Evolutionary conservation across 2,888 invertebrate genomes (phyloP).

Genomic region (Polydesmus complanatus): DNA sequence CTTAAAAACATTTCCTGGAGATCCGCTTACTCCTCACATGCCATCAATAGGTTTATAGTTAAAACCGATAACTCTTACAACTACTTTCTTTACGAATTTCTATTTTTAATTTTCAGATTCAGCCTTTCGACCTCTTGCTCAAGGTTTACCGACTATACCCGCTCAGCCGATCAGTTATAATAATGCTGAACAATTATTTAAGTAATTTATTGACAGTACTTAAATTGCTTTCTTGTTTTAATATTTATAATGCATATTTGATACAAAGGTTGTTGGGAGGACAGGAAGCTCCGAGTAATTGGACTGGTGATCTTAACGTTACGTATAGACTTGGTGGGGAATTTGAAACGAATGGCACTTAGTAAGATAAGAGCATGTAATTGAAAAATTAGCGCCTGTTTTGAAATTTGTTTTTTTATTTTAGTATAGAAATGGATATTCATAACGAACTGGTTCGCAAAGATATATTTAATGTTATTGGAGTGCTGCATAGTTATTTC

Average conservation of each 20-base stretch:
- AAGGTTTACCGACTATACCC: conserved; percentile 31
- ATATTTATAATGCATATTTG: not conserved
- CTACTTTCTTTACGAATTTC: too few relatives aligned
- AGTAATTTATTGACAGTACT: not conserved
- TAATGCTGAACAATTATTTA: conserved; percentile 27
- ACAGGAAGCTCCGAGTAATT: conserved; percentile 28
- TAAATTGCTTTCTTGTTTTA: not conserved
- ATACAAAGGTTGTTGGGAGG: conserved; percentile 23
- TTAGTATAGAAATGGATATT: conserved; percentile 20
- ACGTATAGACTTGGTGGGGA: conserved; percentile 34
- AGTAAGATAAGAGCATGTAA: conserved; percentile 9
- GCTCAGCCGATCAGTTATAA: conserved; percentile 33
- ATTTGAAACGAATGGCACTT: conserved; percentile 1
- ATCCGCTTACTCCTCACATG: conserved; percentile 14
- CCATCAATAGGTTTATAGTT: conserved; percentile 10
- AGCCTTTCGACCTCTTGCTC: conserved; percentile 23
- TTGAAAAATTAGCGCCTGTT: not conserved
- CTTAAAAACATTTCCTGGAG: conserved; percentile 16
- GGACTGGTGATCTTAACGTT: conserved; percentile 34
- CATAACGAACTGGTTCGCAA: conserved; percentile 19
- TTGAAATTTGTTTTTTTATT: not conserved
- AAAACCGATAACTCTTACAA: not conserved
- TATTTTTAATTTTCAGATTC: conserved; percentile 21
- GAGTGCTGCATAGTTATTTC: conserved; percentile 27
- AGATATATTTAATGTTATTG: conserved; percentile 29